A percentile compares a stretch with the other conserved stretches of the same genome.
phyloP scores from a whole-genome alignment of 2,113 vertebrate genomes.

The Gallinago media region DNA sequence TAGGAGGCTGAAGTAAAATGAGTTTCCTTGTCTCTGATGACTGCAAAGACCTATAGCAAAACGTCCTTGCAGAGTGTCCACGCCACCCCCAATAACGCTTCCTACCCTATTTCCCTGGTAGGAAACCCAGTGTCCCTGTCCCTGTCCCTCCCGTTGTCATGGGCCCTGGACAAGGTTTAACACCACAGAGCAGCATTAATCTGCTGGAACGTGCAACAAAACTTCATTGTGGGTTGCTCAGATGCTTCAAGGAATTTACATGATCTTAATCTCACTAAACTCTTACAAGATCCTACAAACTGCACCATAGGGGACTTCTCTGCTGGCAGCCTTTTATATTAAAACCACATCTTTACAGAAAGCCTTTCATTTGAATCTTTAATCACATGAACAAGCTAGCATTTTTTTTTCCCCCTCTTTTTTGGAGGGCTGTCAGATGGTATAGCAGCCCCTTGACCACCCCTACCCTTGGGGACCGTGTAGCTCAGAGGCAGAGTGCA shows the following conservation, averaged over 20 bases:
- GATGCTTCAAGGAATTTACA: neutral
- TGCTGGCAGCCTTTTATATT: conserved; percentile 12
- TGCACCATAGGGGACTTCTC: neutral
- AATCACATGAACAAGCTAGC: neutral
- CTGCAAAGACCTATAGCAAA: neutral
- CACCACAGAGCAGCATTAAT: neutral
- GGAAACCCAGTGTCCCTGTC: neutral
- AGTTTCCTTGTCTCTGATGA: neutral
- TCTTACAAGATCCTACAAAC: conserved; percentile 1
- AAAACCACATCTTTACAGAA: neutral
- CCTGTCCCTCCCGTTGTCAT: neutral
- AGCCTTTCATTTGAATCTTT: conserved; percentile 23
- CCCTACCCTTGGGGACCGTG: neutral
- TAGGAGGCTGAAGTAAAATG: neutral
- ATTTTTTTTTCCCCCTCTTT: neutral
- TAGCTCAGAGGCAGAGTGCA: neutral
- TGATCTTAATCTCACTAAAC: conserved; percentile 38
- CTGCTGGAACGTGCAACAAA: neutral
- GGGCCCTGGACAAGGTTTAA: neutral
- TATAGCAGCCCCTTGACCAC: neutral
- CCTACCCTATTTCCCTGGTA: neutral
- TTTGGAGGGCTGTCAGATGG: neutral
- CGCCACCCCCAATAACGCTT: neutral
- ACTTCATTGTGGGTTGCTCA: neutral
- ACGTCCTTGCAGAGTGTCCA: neutral